phyloP scores from a whole-genome alignment of 2,797 vertebrate genomes.

The Micromesistius poutassou region DNA sequence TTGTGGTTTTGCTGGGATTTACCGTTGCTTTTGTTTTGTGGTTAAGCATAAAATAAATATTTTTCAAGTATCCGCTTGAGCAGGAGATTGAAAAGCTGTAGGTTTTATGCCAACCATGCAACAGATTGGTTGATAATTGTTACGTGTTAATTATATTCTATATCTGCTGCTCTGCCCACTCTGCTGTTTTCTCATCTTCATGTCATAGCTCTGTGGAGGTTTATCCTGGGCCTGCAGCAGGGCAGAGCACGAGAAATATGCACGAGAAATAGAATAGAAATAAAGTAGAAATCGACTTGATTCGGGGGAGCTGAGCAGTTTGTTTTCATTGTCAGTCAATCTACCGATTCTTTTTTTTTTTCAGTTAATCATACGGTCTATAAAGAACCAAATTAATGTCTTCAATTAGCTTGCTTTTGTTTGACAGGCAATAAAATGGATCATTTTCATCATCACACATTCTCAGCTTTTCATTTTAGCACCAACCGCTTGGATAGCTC shows the following conservation, averaged over 20 bases:
- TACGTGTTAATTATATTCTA: background rate
- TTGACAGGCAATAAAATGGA: background rate
- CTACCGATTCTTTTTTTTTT: too few relatives aligned
- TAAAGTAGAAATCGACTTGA: too few relatives aligned
- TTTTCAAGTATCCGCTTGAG: background rate
- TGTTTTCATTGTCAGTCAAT: background rate
- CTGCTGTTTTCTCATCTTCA: background rate
- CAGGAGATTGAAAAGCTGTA: background rate
- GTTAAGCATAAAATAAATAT: too few relatives aligned
- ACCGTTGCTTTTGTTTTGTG: too few relatives aligned
- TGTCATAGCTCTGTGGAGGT: background rate
- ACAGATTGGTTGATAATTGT: background rate
- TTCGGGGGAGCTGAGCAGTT: too few relatives aligned
- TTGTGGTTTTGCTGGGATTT: too few relatives aligned
- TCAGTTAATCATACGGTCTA: background rate
- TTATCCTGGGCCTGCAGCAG: background rate
- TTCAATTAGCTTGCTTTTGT: background rate
- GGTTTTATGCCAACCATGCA: background rate
- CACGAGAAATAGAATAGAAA: too few relatives aligned
- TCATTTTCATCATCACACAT: background rate
- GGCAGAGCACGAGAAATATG: too few relatives aligned
- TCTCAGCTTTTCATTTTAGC: background rate
- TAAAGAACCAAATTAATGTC: background rate
- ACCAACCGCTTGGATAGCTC: background rate
- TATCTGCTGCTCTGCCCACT: background rate